A percentile compares a stretch with the other conserved stretches of the same genome.
These are phyloP conservation scores for Protosalanx chinensis DNA, from an alignment of 2,797 vertebrate genomes.

Conservation along the genomic window DNA sequence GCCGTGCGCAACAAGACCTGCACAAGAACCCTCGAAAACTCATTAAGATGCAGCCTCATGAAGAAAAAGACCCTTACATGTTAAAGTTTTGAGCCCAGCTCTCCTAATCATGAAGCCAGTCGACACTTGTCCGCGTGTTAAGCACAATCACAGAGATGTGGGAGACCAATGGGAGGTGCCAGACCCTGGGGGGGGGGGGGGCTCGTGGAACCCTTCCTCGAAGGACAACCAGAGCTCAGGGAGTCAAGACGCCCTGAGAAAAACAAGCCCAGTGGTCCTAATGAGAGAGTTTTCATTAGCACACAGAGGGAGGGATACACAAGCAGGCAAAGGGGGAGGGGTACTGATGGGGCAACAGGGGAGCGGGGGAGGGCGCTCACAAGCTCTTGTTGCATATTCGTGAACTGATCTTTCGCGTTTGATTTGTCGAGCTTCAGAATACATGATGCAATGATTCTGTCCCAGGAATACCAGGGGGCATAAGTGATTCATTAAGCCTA, in stretches of 20 bases:
- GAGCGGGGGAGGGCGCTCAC: conserved; percentile 1
- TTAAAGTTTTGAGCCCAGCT: not conserved
- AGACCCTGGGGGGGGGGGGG: conserved; percentile 48
- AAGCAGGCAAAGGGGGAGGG: not conserved
- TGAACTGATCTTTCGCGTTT: conserved; percentile 45
- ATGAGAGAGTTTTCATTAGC: conserved; percentile 31
- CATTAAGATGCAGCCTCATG: not conserved
- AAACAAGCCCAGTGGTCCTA: conserved; percentile 68
- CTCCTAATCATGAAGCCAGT: conserved; percentile 17
- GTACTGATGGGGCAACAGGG: not conserved
- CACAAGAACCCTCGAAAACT: conserved; percentile 4
- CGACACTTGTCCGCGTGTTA: conserved; percentile 37
- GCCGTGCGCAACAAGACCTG: not conserved
- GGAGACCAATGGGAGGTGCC: conserved; percentile 24
- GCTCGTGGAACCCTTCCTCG: conserved; percentile 42
- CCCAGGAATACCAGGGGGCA: conserved; percentile 59
- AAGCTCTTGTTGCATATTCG: conserved; percentile 8
- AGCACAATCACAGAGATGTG: conserved; percentile 18
- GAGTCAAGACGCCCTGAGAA: conserved; percentile 57
- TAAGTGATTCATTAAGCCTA: conserved; percentile 61
- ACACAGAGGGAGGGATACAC: not conserved
- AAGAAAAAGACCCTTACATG: not conserved
- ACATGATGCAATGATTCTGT: conserved; percentile 63
- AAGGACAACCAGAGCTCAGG: conserved; percentile 52
- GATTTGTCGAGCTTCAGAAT: conserved; percentile 38